phyloP scores from a whole-genome alignment of 2,113 vertebrate genomes.

The Atlantisia rogersi region DNA sequence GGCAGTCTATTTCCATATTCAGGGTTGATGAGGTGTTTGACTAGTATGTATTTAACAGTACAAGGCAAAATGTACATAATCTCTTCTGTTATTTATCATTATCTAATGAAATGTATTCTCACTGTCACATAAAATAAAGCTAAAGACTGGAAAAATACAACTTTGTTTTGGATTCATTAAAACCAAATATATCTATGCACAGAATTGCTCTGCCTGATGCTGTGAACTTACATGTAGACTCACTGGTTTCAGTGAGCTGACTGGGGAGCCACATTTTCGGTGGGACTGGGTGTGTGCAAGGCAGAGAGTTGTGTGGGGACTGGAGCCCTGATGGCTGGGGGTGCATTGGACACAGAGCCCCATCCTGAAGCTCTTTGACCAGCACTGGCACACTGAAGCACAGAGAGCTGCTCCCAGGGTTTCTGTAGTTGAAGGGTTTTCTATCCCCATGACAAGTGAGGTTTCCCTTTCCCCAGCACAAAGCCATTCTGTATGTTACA shows the following conservation, averaged over 20 bases:
- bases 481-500: not conserved
- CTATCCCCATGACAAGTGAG: not conserved
- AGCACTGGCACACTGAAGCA: not conserved
- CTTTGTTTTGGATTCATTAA: not conserved
- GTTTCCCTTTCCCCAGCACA: not conserved
- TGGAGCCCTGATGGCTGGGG: accelerated
- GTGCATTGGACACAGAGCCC: not conserved
- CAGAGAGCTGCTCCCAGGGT: not conserved
- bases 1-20: not conserved
- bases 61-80: not conserved
- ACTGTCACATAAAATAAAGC: not conserved
- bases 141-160: not conserved
- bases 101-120: not conserved
- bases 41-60: not conserved
- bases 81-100: not conserved
- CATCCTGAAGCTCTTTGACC: not conserved
- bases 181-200: accelerated
- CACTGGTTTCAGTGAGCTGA: not conserved
- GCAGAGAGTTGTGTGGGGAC: accelerated
- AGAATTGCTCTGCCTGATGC: not conserved
- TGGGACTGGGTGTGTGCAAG: no score
- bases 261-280: not conserved
- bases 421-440: not conserved
- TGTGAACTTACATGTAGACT: not conserved
- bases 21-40: not conserved